phyloP scores from a whole-genome alignment of 2,888 invertebrate genomes.

The Silvanus unidentatus region DNA sequence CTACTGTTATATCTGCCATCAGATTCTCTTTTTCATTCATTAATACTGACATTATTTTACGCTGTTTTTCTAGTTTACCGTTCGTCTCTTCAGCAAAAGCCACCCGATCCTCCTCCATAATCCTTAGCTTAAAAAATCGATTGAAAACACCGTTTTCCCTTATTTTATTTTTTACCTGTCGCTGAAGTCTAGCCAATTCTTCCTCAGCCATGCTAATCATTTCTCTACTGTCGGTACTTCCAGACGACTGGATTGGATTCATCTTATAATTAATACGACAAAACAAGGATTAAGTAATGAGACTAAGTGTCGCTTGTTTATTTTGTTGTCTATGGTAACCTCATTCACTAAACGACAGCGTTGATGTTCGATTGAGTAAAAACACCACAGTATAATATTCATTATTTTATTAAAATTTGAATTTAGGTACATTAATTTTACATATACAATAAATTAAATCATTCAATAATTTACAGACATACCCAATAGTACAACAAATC shows the following conservation, averaged over 20 bases:
- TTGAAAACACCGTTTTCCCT: too few species aligned
- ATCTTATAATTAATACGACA: too few species aligned
- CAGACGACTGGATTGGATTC: too few species aligned
- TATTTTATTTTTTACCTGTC: slow-evolving; percentile 55
- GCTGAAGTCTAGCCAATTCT: slow-evolving; percentile 69
- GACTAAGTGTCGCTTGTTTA: too few species aligned
- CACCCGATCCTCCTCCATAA: slow-evolving; percentile 75
- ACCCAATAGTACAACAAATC: slow-evolving; percentile 7
- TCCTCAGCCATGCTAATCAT: slow-evolving; percentile 73
- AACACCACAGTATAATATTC: too few species aligned
- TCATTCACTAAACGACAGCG: too few species aligned
- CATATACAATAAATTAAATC: slow-evolving; percentile 17
- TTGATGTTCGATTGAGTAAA: too few species aligned
- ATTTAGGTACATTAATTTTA: too few species aligned
- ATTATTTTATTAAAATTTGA: too few species aligned
- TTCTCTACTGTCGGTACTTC: slow-evolving; percentile 44
- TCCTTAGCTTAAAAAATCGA: slow-evolving; percentile 54
- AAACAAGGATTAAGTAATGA: too few species aligned
- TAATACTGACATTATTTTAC: slow-evolving; percentile 56
- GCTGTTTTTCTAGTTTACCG: slow-evolving; percentile 59
- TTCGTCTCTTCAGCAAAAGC: slow-evolving; percentile 66
- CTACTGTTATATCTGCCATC: slow-evolving; percentile 55
- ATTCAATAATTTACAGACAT: slow-evolving; percentile 12
- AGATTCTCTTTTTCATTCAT: slow-evolving; percentile 59
- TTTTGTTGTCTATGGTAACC: too few species aligned